phyloP scores from a whole-genome alignment of 2,888 invertebrate genomes.

The Thera britannica region DNA sequence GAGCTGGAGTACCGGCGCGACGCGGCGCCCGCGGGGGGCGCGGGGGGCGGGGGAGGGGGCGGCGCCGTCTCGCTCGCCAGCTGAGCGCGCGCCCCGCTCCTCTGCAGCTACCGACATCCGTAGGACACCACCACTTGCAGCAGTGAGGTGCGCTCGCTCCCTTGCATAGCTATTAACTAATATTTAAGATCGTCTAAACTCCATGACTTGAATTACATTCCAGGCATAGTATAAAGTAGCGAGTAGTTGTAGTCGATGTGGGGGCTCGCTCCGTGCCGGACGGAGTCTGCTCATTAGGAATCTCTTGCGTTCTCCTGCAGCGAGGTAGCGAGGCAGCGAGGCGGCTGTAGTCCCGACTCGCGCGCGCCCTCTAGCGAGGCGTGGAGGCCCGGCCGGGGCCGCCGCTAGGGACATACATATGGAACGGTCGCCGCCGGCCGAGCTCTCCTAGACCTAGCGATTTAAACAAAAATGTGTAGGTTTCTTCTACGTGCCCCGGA shows the following conservation, averaged over 20 bases:
- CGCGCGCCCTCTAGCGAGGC: too few relatives aligned
- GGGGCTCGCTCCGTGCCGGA: neutral
- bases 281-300: conserved; percentile 1
- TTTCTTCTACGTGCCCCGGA: too few relatives aligned
- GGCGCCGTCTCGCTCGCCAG: conserved; percentile 16
- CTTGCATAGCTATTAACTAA: conserved; percentile 6
- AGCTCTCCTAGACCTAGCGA: too few relatives aligned
- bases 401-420: too few relatives aligned
- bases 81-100: conserved; percentile 6
- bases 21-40: conserved; percentile 41
- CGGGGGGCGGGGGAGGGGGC: neutral
- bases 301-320: neutral
- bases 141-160: conserved; percentile 17
- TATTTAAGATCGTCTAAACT: conserved; percentile 46
- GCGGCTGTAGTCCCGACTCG: too few relatives aligned
- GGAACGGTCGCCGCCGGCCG: too few relatives aligned
- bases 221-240: conserved; percentile 55
- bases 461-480: too few relatives aligned
- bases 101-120: neutral
- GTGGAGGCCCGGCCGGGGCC: too few relatives aligned
- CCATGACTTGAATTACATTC: conserved; percentile 80
- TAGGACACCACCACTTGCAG: neutral
- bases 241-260: neutral
- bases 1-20: conserved; percentile 62
- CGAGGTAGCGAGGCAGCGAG: too few relatives aligned